A percentile compares a stretch with the other conserved stretches of the same genome.
Conservation (phyloP, 2,113 vertebrate genomes). For the Falcunculus frontatus region DNA sequence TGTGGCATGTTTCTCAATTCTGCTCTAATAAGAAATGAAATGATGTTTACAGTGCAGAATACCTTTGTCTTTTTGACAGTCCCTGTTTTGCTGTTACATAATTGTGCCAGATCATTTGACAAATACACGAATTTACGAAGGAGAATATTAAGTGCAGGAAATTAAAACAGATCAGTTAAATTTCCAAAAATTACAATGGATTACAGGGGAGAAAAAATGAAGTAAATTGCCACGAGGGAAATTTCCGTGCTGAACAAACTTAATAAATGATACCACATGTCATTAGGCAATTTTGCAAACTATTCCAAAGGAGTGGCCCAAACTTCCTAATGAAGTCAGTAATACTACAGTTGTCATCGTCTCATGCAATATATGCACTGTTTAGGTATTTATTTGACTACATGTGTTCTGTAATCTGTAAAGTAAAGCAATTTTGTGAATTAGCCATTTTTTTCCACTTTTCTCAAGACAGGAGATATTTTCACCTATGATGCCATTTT, state of each 20-base stretch:
- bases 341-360: neutral
- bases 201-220: fast-evolving
- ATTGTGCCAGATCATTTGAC: neutral
- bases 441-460: neutral
- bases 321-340: neutral
- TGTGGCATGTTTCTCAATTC: neutral
- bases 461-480: constrained; percentile 63
- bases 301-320: neutral
- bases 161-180: neutral
- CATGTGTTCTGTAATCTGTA: neutral
- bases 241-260: neutral
- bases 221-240: neutral
- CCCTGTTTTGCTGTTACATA: neutral
- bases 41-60: neutral
- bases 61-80: neutral
- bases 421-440: neutral
- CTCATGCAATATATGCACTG: neutral
- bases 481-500: constrained; percentile 72
- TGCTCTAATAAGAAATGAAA: neutral
- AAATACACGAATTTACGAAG: neutral
- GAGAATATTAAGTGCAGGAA: neutral
- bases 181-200: neutral
- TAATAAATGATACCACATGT: fast-evolving
- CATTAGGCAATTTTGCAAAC: neutral
- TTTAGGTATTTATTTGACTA: neutral